Conservation (phyloP, 2,888 invertebrate genomes). For the Diadegma fenestrale region DNA sequence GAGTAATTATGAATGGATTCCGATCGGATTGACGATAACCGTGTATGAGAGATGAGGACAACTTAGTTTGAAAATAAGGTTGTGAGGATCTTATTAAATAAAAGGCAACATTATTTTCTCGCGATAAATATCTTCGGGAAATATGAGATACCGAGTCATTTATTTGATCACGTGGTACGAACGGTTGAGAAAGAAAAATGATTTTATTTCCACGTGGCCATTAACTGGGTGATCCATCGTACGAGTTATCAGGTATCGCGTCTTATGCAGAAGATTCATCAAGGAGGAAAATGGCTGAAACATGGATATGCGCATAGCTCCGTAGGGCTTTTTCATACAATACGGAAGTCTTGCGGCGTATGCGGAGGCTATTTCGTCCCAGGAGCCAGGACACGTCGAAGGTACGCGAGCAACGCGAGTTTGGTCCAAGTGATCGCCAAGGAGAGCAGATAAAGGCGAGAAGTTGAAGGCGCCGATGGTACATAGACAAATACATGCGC, state of each 20-base stretch:
- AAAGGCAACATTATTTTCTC: not conserved
- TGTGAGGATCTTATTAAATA: not conserved
- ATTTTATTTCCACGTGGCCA: conserved; percentile 6
- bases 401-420: conserved; percentile 18
- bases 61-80: not conserved
- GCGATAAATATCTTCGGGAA: not conserved
- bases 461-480: conserved; percentile 41
- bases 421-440: conserved; percentile 45
- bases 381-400: conserved; percentile 33
- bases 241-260: conserved; percentile 7
- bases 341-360: conserved; percentile 52
- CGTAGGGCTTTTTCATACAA: conserved; percentile 24
- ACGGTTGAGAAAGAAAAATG: not conserved
- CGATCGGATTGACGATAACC: not conserved
- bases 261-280: conserved; percentile 21
- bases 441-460: conserved; percentile 66
- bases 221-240: conserved; percentile 9
- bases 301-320: conserved; percentile 31
- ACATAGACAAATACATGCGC: conserved; percentile 13
- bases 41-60: not conserved
- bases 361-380: conserved; percentile 48
- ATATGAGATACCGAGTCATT: not conserved
- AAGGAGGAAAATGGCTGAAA: conserved; percentile 10
- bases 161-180: not conserved
- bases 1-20: not conserved